Conservation (phyloP, 2,888 invertebrate species). For the Drosophila melanosoma region DNA sequence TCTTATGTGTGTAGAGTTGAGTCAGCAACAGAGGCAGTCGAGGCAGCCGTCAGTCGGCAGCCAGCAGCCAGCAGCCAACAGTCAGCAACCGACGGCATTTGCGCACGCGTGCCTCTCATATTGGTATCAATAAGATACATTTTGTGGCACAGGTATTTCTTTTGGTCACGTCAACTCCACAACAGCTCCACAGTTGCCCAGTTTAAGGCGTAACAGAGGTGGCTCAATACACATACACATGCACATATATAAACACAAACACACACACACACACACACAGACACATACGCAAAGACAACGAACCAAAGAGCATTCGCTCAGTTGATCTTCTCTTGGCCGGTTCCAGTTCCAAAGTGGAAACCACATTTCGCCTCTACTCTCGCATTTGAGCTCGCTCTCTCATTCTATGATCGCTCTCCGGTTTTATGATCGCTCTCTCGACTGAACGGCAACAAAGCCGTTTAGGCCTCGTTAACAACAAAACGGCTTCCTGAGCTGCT, state of each 20-base stretch:
- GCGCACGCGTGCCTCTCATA: slow-evolving; percentile 60
- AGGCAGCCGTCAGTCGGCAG: too few species aligned
- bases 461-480: slow-evolving; percentile 78
- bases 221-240: slow-evolving; percentile 49
- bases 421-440: slow-evolving; percentile 8
- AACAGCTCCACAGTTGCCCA: slow-evolving; percentile 46
- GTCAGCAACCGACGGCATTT: slow-evolving; percentile 15
- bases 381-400: slow-evolving; percentile 8
- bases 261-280: slow-evolving; percentile 12
- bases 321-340: slow-evolving; percentile 43
- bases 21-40: slow-evolving; percentile 15
- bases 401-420: slow-evolving; percentile 6
- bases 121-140: slow-evolving; percentile 73
- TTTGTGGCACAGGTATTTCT: slow-evolving; percentile 60
- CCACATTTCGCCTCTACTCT: slow-evolving; percentile 15
- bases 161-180: slow-evolving; percentile 72
- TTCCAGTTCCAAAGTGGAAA: slow-evolving; percentile 72
- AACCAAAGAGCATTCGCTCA: slow-evolving; percentile 18
- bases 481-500: slow-evolving; percentile 74
- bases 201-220: slow-evolving; percentile 74
- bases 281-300: slow-evolving; percentile 7
- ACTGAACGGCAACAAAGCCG: slow-evolving; percentile 57
- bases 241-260: slow-evolving; percentile 17
- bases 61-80: slow-evolving; percentile 9
- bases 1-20: slow-evolving; percentile 33